Conservation (phyloP, 1,140 invertebrate genomes). For the Pseudomyrmex gracilis region DNA sequence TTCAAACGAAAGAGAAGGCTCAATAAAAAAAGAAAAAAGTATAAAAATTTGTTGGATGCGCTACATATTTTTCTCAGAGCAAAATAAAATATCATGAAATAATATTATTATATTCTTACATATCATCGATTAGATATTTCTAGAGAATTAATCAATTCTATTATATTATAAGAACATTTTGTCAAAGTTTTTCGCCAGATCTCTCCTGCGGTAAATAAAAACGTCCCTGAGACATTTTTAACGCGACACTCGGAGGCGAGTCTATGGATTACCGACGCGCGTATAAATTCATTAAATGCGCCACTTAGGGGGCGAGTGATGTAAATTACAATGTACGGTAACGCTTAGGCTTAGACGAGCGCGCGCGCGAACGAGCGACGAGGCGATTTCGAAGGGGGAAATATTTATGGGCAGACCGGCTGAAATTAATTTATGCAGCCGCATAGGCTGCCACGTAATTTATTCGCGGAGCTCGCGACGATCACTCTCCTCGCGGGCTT, state of each 20-base stretch:
- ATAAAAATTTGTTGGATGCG: background rate
- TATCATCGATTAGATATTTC: background rate
- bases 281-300: constrained; percentile 44
- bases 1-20: background rate
- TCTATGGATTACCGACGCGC: constrained; percentile 12
- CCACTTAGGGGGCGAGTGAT: constrained; percentile 66
- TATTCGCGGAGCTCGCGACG: constrained; percentile 81
- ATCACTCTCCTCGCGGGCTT: constrained; percentile 82
- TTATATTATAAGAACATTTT: background rate
- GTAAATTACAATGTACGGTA: constrained; percentile 71
- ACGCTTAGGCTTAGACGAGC: constrained; percentile 58
- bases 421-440: constrained; percentile 85
- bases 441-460: constrained; percentile 84
- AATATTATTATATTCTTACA: background rate
- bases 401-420: constrained; percentile 82
- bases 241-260: constrained; percentile 1
- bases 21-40: background rate
- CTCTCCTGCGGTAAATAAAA: background rate
- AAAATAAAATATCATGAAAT: background rate
- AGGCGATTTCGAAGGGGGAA: constrained; percentile 81
- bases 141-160: background rate
- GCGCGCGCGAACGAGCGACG: constrained; percentile 62
- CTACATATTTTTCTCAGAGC: background rate
- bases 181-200: too few relatives aligned
- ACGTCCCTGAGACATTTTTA: background rate